Evolutionary conservation across 35 echinoderm and acorn worm genomes (phyloP).

Genomic region (Stichopus chloronotus): DNA sequence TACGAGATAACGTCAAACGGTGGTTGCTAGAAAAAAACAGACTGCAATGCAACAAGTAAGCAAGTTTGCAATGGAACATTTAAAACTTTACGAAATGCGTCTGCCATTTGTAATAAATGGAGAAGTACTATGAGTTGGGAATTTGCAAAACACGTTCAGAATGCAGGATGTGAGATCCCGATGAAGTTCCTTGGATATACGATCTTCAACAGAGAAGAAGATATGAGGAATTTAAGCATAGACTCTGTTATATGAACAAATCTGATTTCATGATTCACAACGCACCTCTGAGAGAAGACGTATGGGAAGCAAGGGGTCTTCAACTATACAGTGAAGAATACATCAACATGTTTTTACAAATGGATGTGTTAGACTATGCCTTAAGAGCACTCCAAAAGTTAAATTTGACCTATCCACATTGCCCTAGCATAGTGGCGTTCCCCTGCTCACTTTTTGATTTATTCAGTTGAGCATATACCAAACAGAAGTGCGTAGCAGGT

Average conservation of each 20-base stretch:
- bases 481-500: too few species aligned
- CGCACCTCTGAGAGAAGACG: neutral
- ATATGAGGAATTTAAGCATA: neutral
- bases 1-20: neutral
- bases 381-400: too few species aligned
- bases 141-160: neutral
- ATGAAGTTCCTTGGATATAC: slow-evolving; percentile 47
- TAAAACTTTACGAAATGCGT: slow-evolving; percentile 12
- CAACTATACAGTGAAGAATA: too few species aligned
- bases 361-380: too few species aligned
- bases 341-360: too few species aligned
- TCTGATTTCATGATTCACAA: neutral
- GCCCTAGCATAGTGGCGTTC: too few species aligned
- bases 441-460: too few species aligned
- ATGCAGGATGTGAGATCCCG: neutral
- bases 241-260: too few species aligned
- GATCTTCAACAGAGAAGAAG: neutral
- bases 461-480: too few species aligned
- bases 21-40: slow-evolving; percentile 14
- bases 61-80: neutral
- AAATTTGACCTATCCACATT: too few species aligned
- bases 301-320: too few species aligned
- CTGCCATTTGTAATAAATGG: slow-evolving; percentile 29
- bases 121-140: neutral
- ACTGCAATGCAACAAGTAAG: neutral